Conservation (phyloP, 1,140 invertebrate species). For the Neotoxoptera formosana region DNA sequence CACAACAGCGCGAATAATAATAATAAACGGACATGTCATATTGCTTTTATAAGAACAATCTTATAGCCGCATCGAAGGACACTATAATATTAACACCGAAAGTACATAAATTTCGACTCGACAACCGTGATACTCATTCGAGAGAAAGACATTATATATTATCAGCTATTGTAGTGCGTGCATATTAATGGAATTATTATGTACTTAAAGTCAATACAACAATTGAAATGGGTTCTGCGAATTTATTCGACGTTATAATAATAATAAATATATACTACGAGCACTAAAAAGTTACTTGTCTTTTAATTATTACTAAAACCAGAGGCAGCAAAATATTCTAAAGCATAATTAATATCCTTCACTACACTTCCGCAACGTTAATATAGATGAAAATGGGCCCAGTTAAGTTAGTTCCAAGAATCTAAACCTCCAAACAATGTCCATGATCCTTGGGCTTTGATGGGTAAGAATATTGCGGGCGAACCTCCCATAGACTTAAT, state of each 20-base stretch:
- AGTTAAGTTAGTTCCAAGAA: conserved; percentile 21
- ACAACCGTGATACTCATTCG: neutral
- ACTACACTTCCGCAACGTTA: neutral
- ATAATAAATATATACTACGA: neutral
- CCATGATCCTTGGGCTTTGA: conserved; percentile 28
- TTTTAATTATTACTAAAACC: conserved; percentile 10
- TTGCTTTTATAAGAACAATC: conserved; percentile 18
- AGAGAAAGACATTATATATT: neutral
- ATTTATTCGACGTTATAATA: neutral
- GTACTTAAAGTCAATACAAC: neutral
- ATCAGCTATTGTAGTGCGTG: neutral
- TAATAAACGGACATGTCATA: neutral
- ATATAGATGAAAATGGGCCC: neutral
- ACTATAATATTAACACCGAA: neutral
- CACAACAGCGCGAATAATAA: neutral
- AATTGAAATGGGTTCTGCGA: neutral
- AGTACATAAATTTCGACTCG: neutral
- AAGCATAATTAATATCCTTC: conserved; percentile 37
- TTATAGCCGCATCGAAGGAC: neutral
- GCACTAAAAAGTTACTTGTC: conserved; percentile 23
- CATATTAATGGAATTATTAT: conserved; percentile 10
- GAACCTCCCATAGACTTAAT: conserved; percentile 32
- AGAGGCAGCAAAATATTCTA: neutral
- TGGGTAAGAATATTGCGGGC: neutral
- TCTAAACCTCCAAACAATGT: conserved; percentile 35